Conservation (phyloP, 2,888 invertebrate species). For the Lordiphosa andalusiaca region DNA sequence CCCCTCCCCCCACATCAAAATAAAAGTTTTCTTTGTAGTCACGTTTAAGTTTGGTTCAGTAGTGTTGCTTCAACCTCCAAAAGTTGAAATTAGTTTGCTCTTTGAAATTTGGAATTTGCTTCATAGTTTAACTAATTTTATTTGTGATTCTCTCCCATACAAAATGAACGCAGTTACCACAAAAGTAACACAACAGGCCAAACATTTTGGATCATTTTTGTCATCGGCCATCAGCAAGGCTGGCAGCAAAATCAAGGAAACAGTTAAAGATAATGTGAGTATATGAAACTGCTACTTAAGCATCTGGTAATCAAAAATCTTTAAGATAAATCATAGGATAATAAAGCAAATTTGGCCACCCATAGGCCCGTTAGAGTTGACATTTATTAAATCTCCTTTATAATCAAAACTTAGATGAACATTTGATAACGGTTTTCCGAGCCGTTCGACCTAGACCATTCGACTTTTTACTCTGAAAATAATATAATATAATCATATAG, state of each 20-base stretch:
- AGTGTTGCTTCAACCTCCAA: slow-evolving; percentile 32
- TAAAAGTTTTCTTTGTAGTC: slow-evolving; percentile 52
- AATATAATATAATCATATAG: too few species aligned
- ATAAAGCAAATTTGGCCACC: too few species aligned
- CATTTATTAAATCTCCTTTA: too few species aligned
- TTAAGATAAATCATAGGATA: too few species aligned
- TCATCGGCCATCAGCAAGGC: slow-evolving; percentile 98
- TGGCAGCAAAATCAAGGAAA: slow-evolving; percentile 96
- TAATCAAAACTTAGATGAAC: too few species aligned
- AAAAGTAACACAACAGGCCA: slow-evolving; percentile 93
- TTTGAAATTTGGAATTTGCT: background rate
- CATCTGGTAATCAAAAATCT: too few species aligned
- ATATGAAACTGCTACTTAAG: too few species aligned
- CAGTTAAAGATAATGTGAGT: slow-evolving; percentile 97
- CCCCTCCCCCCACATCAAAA: slow-evolving; percentile 1
- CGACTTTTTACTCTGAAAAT: too few species aligned
- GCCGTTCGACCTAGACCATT: too few species aligned
- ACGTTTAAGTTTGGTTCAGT: slow-evolving; percentile 40
- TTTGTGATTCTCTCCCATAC: slow-evolving; percentile 13
- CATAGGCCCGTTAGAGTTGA: too few species aligned
- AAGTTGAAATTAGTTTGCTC: slow-evolving; percentile 13
- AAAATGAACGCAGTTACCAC: slow-evolving; percentile 85
- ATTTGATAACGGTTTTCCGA: too few species aligned
- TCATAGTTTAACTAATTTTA: slow-evolving; percentile 19
- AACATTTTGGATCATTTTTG: slow-evolving; percentile 94